A percentile compares a stretch with the other conserved stretches of the same genome.
These are phyloP conservation scores for Lucifuga dentata DNA, from an alignment of 2,113 vertebrate species.

Conservation along the genomic window DNA sequence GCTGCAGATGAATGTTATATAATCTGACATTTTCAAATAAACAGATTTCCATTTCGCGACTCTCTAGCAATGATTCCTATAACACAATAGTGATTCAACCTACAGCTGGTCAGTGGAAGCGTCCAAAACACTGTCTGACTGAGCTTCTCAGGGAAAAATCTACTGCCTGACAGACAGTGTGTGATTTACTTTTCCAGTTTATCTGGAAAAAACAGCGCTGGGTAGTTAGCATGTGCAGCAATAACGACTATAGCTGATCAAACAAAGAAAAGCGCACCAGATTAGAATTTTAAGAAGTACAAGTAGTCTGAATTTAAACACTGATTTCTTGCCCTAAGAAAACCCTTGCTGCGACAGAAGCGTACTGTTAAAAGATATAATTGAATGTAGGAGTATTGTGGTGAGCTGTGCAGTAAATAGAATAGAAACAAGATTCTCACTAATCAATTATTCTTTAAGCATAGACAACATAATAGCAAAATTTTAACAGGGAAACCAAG, in stretches of 20 bases:
- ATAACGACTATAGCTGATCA: not conserved
- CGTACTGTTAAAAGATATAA: too few species aligned
- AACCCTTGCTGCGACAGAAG: too few species aligned
- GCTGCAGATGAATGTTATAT: constrained; percentile 30
- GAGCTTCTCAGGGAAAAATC: constrained; percentile 17
- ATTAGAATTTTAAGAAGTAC: not conserved
- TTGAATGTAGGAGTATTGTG: too few species aligned
- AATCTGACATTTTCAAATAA: constrained; percentile 61
- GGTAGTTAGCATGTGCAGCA: constrained; percentile 16
- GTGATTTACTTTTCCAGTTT: constrained; percentile 44
- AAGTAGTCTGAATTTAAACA: too few species aligned
- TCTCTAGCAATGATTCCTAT: constrained; percentile 48
- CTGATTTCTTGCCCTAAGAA: too few species aligned
- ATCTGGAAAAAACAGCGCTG: constrained; percentile 14
- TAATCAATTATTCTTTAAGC: too few species aligned
- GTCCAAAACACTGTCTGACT: constrained; percentile 41
- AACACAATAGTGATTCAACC: constrained; percentile 49
- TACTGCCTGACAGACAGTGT: constrained; percentile 34
- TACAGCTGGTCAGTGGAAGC: constrained; percentile 12
- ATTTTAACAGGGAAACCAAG: too few species aligned
- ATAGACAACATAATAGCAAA: too few species aligned
- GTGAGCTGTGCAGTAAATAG: too few species aligned
- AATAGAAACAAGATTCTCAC: too few species aligned
- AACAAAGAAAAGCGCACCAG: not conserved
- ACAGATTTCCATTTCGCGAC: constrained; percentile 42